Percentiles rank a stretch among this genome's conserved stretches.
Conservation (phyloP, 2,113 vertebrate genomes). For the Uria lomvia region DNA sequence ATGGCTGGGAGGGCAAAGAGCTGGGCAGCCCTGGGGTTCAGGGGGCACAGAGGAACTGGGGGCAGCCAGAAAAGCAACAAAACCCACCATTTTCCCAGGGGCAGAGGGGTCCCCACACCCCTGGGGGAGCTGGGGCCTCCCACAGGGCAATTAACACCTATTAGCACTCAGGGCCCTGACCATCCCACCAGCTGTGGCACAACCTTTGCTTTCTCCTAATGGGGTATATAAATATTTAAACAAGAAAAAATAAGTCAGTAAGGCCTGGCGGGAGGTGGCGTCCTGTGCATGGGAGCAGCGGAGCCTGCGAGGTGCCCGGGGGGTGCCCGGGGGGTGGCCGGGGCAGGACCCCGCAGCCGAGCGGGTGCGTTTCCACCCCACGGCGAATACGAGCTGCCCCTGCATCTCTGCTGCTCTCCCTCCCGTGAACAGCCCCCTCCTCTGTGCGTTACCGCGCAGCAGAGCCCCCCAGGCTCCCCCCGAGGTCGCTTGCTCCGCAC, state of each 20-base stretch:
- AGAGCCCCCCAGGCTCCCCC: background rate
- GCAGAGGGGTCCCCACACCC: background rate
- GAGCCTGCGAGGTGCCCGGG: rapidly evolving
- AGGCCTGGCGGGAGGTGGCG: background rate
- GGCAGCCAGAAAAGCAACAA: background rate
- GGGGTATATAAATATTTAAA: background rate
- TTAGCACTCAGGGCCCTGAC: too few relatives aligned
- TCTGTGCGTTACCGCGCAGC: background rate
- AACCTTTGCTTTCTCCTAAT: background rate
- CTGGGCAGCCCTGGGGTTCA: background rate
- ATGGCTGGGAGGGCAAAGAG: background rate
- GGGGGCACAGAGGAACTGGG: background rate
- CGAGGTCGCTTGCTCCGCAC: background rate
- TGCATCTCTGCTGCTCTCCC: background rate
- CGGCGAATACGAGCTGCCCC: background rate
- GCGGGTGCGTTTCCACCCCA: background rate
- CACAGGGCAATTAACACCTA: background rate
- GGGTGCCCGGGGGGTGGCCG: too few relatives aligned
- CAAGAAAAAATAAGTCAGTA: background rate
- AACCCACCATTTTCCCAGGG: rapidly evolving
- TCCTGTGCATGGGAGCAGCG: background rate
- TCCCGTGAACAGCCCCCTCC: background rate
- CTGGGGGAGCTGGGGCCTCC: background rate
- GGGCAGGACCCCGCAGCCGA: background rate
- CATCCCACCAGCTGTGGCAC: background rate